Evolutionary conservation across 2,888 invertebrate genomes (phyloP), one percentile per base, ranked within the genome.

Genomic region (Lordiphosa fenestrarum): DNA sequence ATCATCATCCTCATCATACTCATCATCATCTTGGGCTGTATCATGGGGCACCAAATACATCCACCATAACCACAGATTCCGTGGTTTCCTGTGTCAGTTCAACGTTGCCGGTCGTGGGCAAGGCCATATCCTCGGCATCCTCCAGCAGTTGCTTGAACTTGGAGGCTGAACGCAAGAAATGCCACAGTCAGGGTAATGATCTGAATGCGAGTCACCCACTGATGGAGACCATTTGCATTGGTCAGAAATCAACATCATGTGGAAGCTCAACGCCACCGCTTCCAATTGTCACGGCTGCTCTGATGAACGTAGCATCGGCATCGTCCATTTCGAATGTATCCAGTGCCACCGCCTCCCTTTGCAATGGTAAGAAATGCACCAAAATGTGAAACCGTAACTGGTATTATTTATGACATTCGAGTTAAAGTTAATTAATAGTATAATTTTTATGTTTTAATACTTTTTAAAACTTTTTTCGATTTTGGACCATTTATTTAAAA

Each of bases 41-140:
- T 53, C 85, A 85, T 52, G 63, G 67, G 41, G 70, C 69, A 37
- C 66, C 81, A 15, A 84, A 68, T 55, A 82, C 80, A 30, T 78
- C 86, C 21, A 78, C 86, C 39, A 69, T 84, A 69, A 82, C 81
- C 71, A 81, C 85, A 44, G 83, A 86, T 67, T 84, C 84, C 62
- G 73, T 85, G 73, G 85, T 84, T 72, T 81, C 85, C 76, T 83
- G 82, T 66, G 84, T 82, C 48, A 85, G 85, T 55, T 86, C 82
- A 21, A 86, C 82, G 19, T 46, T 84, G 57, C 77, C 86, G 54
- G 53, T 65, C 44, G 54, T 60, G 42, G 82, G 85, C 61, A 78
- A 78, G 60, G 62, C 75, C 58, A 55, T 67, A 36, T 83, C 80
- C 53, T 74, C 80, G 10, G 57, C 84, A 19, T 72, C 83, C 13